Conservation (phyloP, 2,113 vertebrate species). For the Cisticola juncidis region DNA sequence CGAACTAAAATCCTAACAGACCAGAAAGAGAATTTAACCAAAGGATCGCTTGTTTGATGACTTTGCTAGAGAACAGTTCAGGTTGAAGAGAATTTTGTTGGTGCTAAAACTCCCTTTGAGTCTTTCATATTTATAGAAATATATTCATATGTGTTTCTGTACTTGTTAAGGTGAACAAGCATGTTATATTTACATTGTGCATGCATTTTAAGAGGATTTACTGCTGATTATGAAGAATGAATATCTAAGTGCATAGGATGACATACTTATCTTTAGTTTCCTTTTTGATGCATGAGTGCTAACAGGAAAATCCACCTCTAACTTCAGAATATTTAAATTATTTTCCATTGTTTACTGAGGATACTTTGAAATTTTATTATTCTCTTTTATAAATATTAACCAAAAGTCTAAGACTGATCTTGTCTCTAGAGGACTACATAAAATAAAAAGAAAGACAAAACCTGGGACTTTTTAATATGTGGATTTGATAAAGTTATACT, state of each 20-base stretch:
- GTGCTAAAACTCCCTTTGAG: neutral
- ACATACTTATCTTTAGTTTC: neutral
- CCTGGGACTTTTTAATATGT: neutral
- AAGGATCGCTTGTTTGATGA: neutral
- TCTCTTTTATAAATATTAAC: neutral
- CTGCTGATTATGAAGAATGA: neutral
- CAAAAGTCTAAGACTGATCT: neutral
- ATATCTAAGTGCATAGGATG: neutral
- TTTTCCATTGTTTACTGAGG: neutral
- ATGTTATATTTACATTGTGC: neutral
- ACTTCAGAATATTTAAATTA: neutral
- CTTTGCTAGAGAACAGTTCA: neutral
- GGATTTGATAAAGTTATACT: neutral
- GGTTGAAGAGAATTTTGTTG: neutral
- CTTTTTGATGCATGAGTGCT: neutral
- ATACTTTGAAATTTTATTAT: neutral
- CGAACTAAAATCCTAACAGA: neutral
- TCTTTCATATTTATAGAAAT: neutral
- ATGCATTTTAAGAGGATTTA: neutral
- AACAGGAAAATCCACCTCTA: neutral
- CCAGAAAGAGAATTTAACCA: neutral
- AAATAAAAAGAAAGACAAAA: neutral
- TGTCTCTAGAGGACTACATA: neutral
- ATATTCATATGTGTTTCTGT: neutral
- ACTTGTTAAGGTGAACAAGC: neutral